Percentiles rank a stretch among this genome's conserved stretches.
Evolutionary conservation across 2,113 vertebrate species (phyloP).

Genomic region (Tyrannus savana): DNA sequence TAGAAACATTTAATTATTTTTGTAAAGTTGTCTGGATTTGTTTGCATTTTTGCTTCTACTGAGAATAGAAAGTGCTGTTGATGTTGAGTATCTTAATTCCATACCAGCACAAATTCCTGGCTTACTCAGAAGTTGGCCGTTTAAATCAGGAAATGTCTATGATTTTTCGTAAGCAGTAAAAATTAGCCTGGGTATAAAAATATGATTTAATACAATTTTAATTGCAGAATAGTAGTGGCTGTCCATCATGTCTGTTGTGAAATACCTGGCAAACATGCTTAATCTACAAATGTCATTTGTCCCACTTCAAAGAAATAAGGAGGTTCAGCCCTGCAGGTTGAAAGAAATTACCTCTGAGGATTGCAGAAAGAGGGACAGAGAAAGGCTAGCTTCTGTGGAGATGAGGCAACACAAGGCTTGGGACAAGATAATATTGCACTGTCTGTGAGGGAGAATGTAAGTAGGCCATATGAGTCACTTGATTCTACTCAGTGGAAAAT

Average conservation of each 20-base stretch:
- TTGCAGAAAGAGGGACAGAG: not conserved
- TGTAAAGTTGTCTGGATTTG: not conserved
- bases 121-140: not conserved
- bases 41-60: not conserved
- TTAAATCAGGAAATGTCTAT: not conserved
- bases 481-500: not conserved
- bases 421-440: not conserved
- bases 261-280: not conserved
- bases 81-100: not conserved
- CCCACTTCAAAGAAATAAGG: not conserved
- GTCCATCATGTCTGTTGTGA: not conserved
- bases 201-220: not conserved
- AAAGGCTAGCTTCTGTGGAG: fast-evolving
- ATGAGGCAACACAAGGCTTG: fast-evolving
- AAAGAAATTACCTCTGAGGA: not conserved
- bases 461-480: not conserved
- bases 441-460: not conserved
- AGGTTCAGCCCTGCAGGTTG: not conserved
- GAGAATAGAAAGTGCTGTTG: not conserved
- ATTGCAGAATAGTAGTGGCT: not conserved
- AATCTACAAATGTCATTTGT: not conserved
- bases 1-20: not conserved
- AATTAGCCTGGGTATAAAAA: not conserved
- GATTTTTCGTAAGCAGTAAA: not conserved
- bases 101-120: not conserved